Conservation (phyloP, 2,888 invertebrate genomes). For the Tinea semifulvella region DNA sequence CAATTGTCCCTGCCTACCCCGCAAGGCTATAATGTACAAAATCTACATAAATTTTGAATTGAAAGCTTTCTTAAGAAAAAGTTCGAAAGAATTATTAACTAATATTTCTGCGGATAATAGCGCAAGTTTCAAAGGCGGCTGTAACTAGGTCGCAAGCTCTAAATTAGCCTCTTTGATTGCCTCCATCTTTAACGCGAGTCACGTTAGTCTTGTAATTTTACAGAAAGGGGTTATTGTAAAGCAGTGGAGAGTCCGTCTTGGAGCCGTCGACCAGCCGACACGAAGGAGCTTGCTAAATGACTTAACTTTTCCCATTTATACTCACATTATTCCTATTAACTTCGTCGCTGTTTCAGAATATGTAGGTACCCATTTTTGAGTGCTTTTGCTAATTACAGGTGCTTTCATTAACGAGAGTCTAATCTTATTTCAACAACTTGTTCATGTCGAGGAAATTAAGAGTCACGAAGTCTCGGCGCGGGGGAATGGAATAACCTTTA, state of each 20-base stretch:
- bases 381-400: constrained; percentile 47
- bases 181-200: constrained; percentile 27
- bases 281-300: constrained; percentile 42
- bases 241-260: constrained; percentile 35
- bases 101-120: too few species aligned
- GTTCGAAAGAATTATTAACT: too few species aligned
- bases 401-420: constrained; percentile 44
- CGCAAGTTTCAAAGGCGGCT: constrained; percentile 2
- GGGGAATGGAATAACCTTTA: constrained; percentile 3
- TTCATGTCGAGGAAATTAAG: constrained; percentile 24
- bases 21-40: too few species aligned
- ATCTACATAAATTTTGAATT: too few species aligned
- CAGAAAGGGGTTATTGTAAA: constrained; percentile 52
- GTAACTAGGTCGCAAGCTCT: constrained; percentile 19
- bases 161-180: constrained; percentile 23
- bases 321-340: constrained; percentile 57
- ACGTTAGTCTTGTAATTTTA: constrained; percentile 48
- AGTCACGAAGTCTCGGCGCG: not conserved
- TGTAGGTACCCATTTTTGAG: constrained; percentile 46
- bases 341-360: constrained; percentile 37
- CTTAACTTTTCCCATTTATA: constrained; percentile 59
- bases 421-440: constrained; percentile 35
- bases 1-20: too few species aligned
- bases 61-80: too few species aligned
- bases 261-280: constrained; percentile 30